Base-by-base conservation (phyloP, 1,140 invertebrate genomes). In the Luehdorfia chinensis region DNA sequence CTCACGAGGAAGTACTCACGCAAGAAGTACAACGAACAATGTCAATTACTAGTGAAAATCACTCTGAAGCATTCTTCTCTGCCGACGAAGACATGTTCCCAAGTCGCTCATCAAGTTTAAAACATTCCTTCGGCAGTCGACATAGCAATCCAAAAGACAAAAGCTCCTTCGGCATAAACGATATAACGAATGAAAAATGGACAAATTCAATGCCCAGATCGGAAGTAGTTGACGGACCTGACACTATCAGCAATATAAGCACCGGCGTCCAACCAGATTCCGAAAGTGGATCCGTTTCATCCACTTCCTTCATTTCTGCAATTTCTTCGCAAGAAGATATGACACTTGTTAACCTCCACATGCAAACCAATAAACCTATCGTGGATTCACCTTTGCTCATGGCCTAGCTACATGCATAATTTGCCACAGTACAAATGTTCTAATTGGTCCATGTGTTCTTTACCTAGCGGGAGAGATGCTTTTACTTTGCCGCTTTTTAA, bases 321-420 rank as follows among this genome's bases (percentile, higher is more conserved):
- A 91, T 96, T 46, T 96, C 95, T 0, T 97, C 95, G n/a, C 95
- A 97, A 75, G 95, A 97, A 83, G 96, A 97, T 67, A 93, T 96
- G 69, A 95, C 95, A 1, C 81, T 98, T 39, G 95, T 98, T 0
- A 97, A 98, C 89, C 87, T 98, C 3, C 95, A 98, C 66, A 96
- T 96, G 91, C 97, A 99, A 87, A 92, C 97, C 4, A 97, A 98
- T 74, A 95, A 96, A 65, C 94, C 96, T 0, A 98, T 98, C 48
- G 93, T 96, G 12, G 94, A 96, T 58, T 98, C 96, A 1, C 96
- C 97, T 0, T 79, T 98, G 13, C 87, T 99, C 0, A 97, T 98
- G 95, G 95, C 95, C 0, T n/a, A 97, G 96, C 67, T 99, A 99
- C 74, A 92, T 96, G 51, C 94, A 93, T 65, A 96, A 98, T 81